Base-by-base conservation (phyloP, 2,888 invertebrate genomes). In the Drosophila koepferae region DNA sequence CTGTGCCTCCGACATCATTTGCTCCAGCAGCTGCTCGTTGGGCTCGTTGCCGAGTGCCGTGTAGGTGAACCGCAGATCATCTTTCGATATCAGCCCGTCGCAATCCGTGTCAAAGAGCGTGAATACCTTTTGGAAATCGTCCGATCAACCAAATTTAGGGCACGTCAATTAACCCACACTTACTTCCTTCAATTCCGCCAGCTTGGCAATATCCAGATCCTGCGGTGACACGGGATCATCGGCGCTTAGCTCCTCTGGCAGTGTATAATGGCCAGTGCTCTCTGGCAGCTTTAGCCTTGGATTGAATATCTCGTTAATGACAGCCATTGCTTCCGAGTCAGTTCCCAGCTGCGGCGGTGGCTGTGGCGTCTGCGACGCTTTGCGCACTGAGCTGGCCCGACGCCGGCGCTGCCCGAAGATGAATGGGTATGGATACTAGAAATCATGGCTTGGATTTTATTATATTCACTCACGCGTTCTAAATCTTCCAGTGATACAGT, bases 171-270 rank as follows among this genome's bases (percentile, higher is more conserved):
- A n/a, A 41, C 18, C 16, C 23, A 38, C 38, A 72, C 78, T 82
- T 92, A 95, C 95, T 94, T 95, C 95, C 92, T 95, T 95, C n/a
- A 95, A 91, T 88, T 95, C 95, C 66, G 94, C 94, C 75, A 95
- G 92, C 91, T 95, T 95, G 72, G 92, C 93, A 82, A 95, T 94
- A 79, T 95, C 95, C 77, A 95, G 91, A 82, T 95, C 95, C 31
- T 94, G 94, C 56, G 94, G 89, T 16, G 94, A 94, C 81, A 94
- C 94, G n/a, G 93, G 91, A 74, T 93, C 92, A 28, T 88, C 84
- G 5, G 92, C 90, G 16, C 88, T 85, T 36, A 92, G 85, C 76
- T 91, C 91, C 28, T 90, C 91, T 5, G 93, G 93, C 48, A 91
- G 79, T 56, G 64, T 90, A 48, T 93, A 93, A 38, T 89, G 91